These are phyloP conservation scores for Strigops habroptila DNA, from an alignment of 2,113 vertebrate species.

Conservation along the genomic window DNA sequence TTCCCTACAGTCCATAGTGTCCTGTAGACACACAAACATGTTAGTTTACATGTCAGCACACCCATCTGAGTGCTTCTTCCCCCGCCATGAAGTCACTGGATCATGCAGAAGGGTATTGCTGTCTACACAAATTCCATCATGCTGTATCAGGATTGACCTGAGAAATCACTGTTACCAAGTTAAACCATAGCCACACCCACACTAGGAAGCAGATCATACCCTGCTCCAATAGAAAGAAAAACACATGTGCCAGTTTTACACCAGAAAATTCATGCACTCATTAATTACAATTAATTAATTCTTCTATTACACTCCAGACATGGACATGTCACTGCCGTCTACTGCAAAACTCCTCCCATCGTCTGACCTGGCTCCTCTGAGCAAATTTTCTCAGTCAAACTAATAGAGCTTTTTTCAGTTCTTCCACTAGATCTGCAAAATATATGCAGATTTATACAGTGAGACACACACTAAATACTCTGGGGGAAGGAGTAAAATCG, in stretches of 20 bases:
- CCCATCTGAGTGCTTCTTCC: background rate
- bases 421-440: conserved; percentile 61
- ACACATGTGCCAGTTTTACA: background rate
- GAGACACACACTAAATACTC: conserved; percentile 39
- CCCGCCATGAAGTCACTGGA: background rate
- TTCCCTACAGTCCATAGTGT: background rate
- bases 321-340: background rate
- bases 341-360: background rate
- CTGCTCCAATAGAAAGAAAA: background rate
- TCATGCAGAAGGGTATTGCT: background rate
- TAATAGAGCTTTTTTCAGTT: background rate
- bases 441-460: conserved; percentile 64
- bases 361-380: background rate
- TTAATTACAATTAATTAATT: background rate
- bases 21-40: background rate
- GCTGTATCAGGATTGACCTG: background rate
- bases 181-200: background rate
- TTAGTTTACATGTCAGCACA: background rate
- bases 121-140: background rate
- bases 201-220: background rate
- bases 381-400: background rate
- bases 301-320: background rate
- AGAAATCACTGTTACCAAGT: background rate
- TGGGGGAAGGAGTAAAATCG: conserved; percentile 40
- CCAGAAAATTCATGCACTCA: background rate